phyloP scores from a whole-genome alignment of 2,888 invertebrate genomes.

The Sphaeridia pumilis region DNA sequence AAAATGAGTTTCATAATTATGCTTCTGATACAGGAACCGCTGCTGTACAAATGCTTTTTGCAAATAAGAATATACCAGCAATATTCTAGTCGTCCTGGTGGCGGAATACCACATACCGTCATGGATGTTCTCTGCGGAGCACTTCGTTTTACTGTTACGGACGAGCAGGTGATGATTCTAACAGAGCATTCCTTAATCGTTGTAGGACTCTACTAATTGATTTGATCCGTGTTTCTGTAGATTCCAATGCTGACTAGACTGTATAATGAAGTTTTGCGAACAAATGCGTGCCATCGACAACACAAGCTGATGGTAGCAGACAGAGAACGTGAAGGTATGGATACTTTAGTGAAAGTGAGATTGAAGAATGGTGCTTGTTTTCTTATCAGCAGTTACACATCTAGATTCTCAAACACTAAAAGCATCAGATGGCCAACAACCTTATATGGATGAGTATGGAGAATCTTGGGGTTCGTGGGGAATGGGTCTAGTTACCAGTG shows the following conservation, averaged over 20 bases:
- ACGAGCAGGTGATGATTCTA: constrained; percentile 48
- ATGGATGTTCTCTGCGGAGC: constrained; percentile 56
- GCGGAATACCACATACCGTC: constrained; percentile 46
- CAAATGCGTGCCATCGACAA: constrained; percentile 39
- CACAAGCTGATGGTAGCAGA: background rate
- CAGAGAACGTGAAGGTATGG: background rate
- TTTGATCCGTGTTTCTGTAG: too few relatives aligned
- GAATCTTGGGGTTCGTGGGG: constrained; percentile 30
- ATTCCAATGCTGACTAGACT: constrained; percentile 66
- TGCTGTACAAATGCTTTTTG: constrained; percentile 79
- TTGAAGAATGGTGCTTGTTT: too few relatives aligned
- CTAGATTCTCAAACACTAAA: too few relatives aligned
- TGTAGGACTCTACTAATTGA: too few relatives aligned
- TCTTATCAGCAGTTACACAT: too few relatives aligned
- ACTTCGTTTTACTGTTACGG: constrained; percentile 65
- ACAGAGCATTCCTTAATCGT: too few relatives aligned
- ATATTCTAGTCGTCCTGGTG: constrained; percentile 46
- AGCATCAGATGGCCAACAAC: background rate
- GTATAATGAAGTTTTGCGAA: constrained; percentile 52
- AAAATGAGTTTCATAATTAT: too few relatives aligned
- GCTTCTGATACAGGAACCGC: constrained; percentile 64
- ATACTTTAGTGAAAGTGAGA: background rate
- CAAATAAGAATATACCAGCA: constrained; percentile 57
- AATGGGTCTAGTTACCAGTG: constrained; percentile 19
- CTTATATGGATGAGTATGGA: constrained; percentile 5